A percentile compares a stretch with the other conserved stretches of the same genome.
These are phyloP conservation scores for Casuarius casuarius DNA, from an alignment of 2,113 vertebrate species.

Conservation along the genomic window DNA sequence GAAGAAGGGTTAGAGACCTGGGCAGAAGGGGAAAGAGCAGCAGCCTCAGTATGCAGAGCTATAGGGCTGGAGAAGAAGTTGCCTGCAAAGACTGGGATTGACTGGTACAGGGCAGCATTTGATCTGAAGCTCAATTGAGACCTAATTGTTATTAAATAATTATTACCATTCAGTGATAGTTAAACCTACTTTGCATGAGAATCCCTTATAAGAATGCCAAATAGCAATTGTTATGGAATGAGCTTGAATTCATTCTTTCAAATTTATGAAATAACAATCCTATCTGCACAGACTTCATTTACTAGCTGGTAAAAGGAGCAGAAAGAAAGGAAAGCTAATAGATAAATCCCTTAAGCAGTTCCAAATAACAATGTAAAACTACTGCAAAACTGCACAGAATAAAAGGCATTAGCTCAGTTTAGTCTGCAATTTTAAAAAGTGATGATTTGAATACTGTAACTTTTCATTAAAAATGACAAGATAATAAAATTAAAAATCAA, in stretches of 20 bases:
- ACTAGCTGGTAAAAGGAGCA: constrained; percentile 32
- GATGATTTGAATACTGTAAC: not conserved
- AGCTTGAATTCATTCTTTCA: constrained; percentile 40
- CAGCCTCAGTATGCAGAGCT: not conserved
- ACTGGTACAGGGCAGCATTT: not conserved
- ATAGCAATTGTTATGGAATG: constrained; percentile 21
- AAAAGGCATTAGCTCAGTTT: not conserved
- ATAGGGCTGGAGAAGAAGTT: not conserved
- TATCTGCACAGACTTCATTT: constrained; percentile 53
- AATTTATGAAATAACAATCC: constrained; percentile 51
- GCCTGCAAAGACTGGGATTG: not conserved
- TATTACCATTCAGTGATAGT: constrained; percentile 1
- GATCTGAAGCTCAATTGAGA: not conserved
- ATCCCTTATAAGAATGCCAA: constrained; percentile 36
- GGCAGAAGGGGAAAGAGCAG: not conserved
- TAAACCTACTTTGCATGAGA: constrained; percentile 38
- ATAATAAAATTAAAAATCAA: not conserved
- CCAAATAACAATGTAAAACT: not conserved
- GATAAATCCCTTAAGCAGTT: constrained; percentile 10
- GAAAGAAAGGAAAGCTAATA: constrained; percentile 45
- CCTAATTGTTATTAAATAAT: constrained; percentile 53
- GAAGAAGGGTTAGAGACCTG: not conserved
- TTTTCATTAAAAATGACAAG: not conserved
- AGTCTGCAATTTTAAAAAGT: not conserved
- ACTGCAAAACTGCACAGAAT: not conserved